Evolutionary conservation across 2,888 invertebrate genomes (phyloP).

Genomic region (Ptychoptera albimana): DNA sequence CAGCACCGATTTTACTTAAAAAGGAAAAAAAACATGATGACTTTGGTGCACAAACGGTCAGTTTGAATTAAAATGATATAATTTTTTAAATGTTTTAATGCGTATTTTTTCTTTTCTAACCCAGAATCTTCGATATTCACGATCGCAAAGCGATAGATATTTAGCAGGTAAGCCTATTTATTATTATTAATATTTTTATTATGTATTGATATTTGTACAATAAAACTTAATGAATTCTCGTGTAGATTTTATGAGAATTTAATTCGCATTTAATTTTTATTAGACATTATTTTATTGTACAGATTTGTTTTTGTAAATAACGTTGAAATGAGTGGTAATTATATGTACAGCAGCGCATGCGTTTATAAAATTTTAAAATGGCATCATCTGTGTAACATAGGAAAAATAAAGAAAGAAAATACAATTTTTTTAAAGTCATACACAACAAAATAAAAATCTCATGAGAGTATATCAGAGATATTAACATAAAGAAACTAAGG

Average conservation of each 20-base stretch:
- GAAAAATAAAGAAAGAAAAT: too few relatives aligned
- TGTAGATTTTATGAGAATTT: not conserved
- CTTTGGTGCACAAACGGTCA: constrained; percentile 27
- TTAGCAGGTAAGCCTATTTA: constrained; percentile 26
- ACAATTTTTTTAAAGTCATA: too few relatives aligned
- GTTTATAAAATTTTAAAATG: too few relatives aligned
- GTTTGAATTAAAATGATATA: constrained; percentile 13
- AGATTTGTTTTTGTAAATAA: not conserved
- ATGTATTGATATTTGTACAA: not conserved
- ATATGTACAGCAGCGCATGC: too few relatives aligned
- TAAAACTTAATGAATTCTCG: not conserved
- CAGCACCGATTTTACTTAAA: constrained; percentile 29
- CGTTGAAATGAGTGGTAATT: not conserved
- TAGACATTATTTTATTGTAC: not conserved
- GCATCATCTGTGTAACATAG: too few relatives aligned
- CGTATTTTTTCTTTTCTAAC: constrained; percentile 4
- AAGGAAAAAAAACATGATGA: constrained; percentile 25
- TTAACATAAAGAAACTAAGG: too few relatives aligned
- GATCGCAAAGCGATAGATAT: constrained; percentile 32
- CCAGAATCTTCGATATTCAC: constrained; percentile 29
- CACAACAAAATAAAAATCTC: too few relatives aligned
- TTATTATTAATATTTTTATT: not conserved
- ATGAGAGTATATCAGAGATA: too few relatives aligned
- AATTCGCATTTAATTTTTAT: too few relatives aligned
- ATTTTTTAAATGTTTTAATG: constrained; percentile 8